A percentile compares a stretch with the other conserved stretches of the same genome.
These are phyloP conservation scores for Porphyrio hochstetteri DNA, from an alignment of 2,113 vertebrate genomes.

Conservation along the genomic window DNA sequence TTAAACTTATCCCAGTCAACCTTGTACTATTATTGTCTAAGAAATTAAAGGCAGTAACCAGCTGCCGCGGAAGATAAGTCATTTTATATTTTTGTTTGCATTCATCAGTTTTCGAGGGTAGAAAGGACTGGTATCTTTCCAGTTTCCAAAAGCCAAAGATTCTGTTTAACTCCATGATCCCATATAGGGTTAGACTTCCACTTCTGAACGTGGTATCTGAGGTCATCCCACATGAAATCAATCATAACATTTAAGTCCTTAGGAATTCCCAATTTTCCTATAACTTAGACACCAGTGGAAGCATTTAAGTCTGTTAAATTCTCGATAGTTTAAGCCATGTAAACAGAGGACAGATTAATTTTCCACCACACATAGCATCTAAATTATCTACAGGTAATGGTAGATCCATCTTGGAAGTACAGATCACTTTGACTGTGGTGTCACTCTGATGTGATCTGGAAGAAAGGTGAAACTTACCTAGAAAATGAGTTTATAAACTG, in stretches of 20 bases:
- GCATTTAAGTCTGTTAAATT: not conserved
- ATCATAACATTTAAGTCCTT: not conserved
- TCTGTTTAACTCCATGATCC: not conserved
- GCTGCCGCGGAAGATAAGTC: not conserved
- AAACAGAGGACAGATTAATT: not conserved
- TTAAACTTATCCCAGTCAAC: slow-evolving; percentile 2
- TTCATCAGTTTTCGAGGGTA: not conserved
- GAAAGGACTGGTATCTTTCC: not conserved
- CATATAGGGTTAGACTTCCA: not conserved
- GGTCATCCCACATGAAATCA: not conserved
- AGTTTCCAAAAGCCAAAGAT: not conserved
- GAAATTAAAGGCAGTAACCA: slow-evolving; percentile 4
- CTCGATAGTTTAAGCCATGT: not conserved
- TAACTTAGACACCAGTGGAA: not conserved
- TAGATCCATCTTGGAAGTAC: not conserved
- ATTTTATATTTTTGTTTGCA: not conserved
- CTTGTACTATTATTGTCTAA: not conserved
- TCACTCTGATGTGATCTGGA: not conserved
- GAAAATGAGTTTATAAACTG: not conserved
- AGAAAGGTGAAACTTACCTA: not conserved
- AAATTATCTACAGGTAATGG: not conserved
- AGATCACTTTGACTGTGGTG: not conserved
- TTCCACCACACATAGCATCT: not conserved
- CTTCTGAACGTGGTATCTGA: not conserved
- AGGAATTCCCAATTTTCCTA: not conserved